A percentile compares a stretch with the other conserved stretches of the same genome.
Conservation (phyloP, 2,113 vertebrate species). For the Thalassoma bifasciatum region DNA sequence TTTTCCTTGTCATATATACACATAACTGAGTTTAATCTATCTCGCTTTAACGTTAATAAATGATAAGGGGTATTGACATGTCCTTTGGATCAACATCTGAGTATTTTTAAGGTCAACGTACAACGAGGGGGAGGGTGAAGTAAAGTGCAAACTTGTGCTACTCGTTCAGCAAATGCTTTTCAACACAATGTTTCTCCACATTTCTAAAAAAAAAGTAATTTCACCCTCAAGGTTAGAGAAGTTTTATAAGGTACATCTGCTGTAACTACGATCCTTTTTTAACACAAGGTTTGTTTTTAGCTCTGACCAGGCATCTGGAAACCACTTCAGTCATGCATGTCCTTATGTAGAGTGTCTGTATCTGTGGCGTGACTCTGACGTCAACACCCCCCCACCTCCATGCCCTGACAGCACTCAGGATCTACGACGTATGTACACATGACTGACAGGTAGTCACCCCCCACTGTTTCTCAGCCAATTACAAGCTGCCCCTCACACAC, state of each 20-base stretch:
- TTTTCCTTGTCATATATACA: conserved; percentile 18
- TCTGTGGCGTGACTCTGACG: conserved; percentile 33
- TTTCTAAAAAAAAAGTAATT: not conserved
- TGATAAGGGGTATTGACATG: conserved; percentile 3
- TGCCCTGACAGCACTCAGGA: conserved; percentile 19
- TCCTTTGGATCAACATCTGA: not conserved
- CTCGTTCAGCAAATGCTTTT: not conserved
- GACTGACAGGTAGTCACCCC: conserved; percentile 24
- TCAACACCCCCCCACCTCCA: conserved; percentile 15
- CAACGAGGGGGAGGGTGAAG: not conserved
- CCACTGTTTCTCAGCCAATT: conserved; percentile 49
- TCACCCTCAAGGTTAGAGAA: not conserved
- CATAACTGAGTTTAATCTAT: conserved; percentile 12
- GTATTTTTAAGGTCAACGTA: not conserved
- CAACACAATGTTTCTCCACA: not conserved
- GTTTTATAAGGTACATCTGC: not conserved
- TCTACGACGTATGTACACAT: conserved; percentile 40
- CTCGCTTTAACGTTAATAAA: conserved; percentile 10
- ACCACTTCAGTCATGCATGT: conserved; percentile 36
- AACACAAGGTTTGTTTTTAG: conserved; percentile 68
- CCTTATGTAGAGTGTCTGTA: conserved; percentile 41
- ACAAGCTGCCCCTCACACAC: conserved; percentile 21
- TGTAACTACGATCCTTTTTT: conserved; percentile 3
- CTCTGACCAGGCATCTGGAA: conserved; percentile 51
- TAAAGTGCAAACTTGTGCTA: not conserved